Evolutionary conservation across 2,113 vertebrate species (phyloP).

Genomic region (Camelus dromedarius): DNA sequence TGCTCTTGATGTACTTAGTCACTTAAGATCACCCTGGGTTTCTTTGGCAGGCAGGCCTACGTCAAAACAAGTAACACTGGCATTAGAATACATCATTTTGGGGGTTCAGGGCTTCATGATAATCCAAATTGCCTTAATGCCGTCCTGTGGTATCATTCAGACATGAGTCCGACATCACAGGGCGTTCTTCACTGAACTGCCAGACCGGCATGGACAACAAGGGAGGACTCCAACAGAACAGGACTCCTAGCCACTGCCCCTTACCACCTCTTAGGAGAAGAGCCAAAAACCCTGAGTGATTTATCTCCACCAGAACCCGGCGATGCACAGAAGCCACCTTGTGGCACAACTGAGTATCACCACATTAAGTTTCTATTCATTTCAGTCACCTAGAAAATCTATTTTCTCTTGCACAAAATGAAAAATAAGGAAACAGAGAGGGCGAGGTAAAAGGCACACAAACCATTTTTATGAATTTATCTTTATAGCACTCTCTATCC

Average conservation of each 20-base stretch:
- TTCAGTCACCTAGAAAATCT: not conserved
- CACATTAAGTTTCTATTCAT: not conserved
- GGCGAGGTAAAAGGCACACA: not conserved
- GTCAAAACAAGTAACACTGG: not conserved
- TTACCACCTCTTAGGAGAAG: not conserved
- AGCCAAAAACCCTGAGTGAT: not conserved
- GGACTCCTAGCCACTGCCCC: not conserved
- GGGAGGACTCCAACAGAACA: not conserved
- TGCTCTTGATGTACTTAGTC: not conserved
- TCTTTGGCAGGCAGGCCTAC: not conserved
- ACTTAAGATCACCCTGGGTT: not conserved
- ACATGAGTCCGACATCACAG: not conserved
- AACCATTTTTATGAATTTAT: not conserved
- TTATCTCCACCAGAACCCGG: not conserved
- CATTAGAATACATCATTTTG: not conserved
- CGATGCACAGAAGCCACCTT: slow-evolving; percentile 50
- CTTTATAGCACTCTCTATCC: not conserved
- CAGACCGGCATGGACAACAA: not conserved
- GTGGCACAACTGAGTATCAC: slow-evolving; percentile 61
- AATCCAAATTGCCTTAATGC: not conserved
- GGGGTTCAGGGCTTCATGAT: not conserved
- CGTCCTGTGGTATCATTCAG: not conserved
- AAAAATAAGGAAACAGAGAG: not conserved
- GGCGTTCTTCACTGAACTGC: not conserved
- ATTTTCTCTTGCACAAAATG: not conserved